Conservation (phyloP, 2,888 invertebrate species). For the Eupsilia transversa region DNA sequence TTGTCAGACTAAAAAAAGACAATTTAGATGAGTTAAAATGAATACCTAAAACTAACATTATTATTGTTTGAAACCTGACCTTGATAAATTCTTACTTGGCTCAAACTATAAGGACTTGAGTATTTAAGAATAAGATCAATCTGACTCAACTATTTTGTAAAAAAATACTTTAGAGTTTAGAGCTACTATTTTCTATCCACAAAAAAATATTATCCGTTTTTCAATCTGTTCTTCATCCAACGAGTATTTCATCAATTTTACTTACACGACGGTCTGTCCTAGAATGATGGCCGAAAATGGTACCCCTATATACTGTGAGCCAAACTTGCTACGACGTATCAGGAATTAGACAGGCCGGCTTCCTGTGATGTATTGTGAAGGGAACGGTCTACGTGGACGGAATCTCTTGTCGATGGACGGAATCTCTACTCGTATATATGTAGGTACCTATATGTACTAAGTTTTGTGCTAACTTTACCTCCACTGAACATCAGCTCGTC, state of each 20-base stretch:
- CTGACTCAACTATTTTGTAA: not conserved
- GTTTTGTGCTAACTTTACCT: constrained; percentile 13
- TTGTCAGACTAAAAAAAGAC: not conserved
- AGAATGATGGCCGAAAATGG: constrained; percentile 31
- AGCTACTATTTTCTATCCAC: not conserved
- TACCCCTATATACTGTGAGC: constrained; percentile 30
- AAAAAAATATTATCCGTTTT: not conserved
- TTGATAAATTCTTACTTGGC: not conserved
- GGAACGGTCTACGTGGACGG: constrained; percentile 56
- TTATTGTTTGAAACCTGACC: not conserved
- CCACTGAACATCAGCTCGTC: not conserved
- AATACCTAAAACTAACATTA: not conserved
- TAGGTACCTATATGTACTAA: constrained; percentile 4
- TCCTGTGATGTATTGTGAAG: constrained; percentile 74
- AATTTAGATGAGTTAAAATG: not conserved
- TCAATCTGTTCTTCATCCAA: not conserved
- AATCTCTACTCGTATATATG: not conserved
- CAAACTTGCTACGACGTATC: constrained; percentile 67
- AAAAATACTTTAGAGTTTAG: not conserved
- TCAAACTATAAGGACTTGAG: not conserved
- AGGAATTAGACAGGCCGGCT: constrained; percentile 72
- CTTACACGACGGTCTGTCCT: constrained; percentile 4
- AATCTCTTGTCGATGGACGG: constrained; percentile 53
- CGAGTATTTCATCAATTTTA: constrained; percentile 10
- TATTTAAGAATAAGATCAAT: not conserved